Conservation (phyloP, 2,113 vertebrate species). For the Dryoscopus gambensis region DNA sequence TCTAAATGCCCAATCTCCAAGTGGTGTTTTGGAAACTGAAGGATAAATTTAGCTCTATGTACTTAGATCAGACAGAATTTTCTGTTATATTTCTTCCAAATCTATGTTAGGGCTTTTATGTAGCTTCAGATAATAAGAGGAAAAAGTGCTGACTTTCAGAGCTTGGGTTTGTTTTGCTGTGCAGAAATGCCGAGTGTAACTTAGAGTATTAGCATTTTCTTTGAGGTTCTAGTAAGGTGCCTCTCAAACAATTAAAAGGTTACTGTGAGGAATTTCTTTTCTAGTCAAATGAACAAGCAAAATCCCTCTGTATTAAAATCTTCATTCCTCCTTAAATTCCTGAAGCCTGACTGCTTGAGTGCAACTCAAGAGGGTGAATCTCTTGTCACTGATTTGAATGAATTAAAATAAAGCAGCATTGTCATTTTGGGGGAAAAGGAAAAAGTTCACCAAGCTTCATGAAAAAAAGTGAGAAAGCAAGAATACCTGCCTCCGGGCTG, state of each 20-base stretch:
- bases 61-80: slow-evolving; percentile 36
- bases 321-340: not conserved
- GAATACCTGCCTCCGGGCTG: not conserved
- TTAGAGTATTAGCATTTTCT: not conserved
- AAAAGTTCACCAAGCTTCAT: not conserved
- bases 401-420: not conserved
- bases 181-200: not conserved
- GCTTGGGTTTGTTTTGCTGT: slow-evolving; percentile 6
- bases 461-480: not conserved
- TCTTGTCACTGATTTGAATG: not conserved
- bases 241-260: not conserved
- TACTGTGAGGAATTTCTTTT: not conserved
- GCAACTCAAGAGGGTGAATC: not conserved
- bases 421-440: not conserved
- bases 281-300: not conserved
- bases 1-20: not conserved
- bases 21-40: not conserved
- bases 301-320: not conserved
- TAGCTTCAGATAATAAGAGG: slow-evolving; percentile 12
- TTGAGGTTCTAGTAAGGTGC: not conserved
- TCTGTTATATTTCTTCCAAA: slow-evolving; percentile 33
- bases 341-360: not conserved
- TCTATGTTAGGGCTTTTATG: not conserved
- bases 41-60: slow-evolving; percentile 32
- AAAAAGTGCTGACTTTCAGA: slow-evolving; percentile 39